Evolutionary conservation across 53 echinoderm and acorn worm genomes (phyloP).

Genomic region (Crossaster papposus): DNA sequence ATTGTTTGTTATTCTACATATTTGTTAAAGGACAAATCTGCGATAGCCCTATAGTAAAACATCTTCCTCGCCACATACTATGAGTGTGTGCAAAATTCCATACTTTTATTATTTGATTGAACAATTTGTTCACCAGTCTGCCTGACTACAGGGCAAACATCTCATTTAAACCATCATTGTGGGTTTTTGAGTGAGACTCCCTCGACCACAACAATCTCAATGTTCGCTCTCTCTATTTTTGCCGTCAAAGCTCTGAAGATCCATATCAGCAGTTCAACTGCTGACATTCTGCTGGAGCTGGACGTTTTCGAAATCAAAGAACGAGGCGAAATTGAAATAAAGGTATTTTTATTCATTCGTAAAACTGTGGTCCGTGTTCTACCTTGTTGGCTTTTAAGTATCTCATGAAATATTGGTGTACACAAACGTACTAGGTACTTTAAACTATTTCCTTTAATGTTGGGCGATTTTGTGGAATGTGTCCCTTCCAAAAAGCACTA

Average conservation of each 20-base stretch:
- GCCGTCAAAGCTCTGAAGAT: slow-evolving; percentile 79
- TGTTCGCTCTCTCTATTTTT: not conserved
- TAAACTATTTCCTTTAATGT: not conserved
- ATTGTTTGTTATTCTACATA: no score
- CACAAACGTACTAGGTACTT: not conserved
- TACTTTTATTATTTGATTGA: no score
- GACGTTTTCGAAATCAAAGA: slow-evolving; percentile 60
- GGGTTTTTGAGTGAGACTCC: not conserved
- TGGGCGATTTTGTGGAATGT: not conserved
- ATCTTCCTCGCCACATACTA: no score
- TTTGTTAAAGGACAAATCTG: no score
- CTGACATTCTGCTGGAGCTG: slow-evolving; percentile 59
- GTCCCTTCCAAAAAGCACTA: not conserved
- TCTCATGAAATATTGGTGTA: no score
- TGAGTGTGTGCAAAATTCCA: no score
- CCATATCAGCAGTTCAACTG: slow-evolving; percentile 76
- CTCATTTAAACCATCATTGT: no score
- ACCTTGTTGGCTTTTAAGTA: no score
- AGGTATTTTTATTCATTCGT: slow-evolving; percentile 55
- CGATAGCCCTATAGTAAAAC: no score
- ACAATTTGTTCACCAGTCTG: no score
- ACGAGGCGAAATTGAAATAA: slow-evolving; percentile 84
- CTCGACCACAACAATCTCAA: not conserved
- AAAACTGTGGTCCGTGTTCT: not conserved
- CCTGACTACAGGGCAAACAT: no score